These are phyloP conservation scores for Aotus griseimembra DNA, from an alignment of 2,797 vertebrate genomes.

Conservation along the genomic window DNA sequence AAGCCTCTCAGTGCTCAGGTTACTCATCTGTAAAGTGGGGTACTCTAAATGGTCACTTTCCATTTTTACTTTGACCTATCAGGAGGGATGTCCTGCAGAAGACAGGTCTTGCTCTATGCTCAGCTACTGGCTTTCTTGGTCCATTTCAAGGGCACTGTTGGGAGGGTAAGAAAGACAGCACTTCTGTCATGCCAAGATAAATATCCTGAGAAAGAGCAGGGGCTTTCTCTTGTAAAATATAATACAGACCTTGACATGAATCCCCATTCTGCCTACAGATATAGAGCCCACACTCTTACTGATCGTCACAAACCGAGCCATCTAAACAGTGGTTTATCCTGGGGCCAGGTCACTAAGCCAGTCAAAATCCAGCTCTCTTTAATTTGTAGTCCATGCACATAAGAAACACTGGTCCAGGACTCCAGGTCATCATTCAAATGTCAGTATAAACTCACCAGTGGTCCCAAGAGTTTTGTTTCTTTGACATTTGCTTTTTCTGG, in stretches of 20 bases:
- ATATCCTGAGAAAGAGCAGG: neutral
- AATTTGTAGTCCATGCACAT: too few relatives aligned
- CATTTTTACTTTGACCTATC: neutral
- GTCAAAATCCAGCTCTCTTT: neutral
- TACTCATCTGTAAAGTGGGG: neutral
- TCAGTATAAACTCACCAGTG: neutral
- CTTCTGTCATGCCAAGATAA: neutral
- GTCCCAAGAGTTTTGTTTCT: neutral
- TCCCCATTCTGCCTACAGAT: neutral
- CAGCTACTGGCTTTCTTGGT: neutral
- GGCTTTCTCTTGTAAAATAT: neutral
- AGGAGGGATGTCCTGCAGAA: neutral
- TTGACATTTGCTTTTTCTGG: constrained; percentile 9
- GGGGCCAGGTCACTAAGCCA: neutral
- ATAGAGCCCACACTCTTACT: rapidly evolving
- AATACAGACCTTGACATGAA: neutral
- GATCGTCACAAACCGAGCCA: rapidly evolving
- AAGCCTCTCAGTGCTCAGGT: neutral
- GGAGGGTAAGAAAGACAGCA: neutral
- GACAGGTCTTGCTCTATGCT: neutral
- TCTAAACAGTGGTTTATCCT: neutral
- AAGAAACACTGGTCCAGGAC: neutral
- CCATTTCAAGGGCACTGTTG: neutral
- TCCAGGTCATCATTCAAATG: neutral
- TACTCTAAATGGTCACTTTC: neutral